Conservation (phyloP, 2,888 invertebrate genomes). For the Saturnia japonica region DNA sequence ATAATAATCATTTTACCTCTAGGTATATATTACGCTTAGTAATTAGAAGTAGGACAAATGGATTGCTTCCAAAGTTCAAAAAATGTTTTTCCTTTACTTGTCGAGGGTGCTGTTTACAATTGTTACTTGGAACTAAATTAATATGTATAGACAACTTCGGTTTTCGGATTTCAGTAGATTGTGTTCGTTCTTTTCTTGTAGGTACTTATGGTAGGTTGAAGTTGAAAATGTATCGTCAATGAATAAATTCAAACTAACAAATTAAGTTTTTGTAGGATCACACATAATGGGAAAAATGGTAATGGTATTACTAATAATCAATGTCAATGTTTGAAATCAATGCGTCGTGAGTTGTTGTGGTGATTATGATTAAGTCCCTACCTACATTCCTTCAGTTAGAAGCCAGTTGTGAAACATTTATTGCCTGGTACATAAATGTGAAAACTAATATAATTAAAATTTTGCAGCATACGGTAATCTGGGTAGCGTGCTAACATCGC, state of each 20-base stretch:
- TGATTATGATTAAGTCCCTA: not conserved
- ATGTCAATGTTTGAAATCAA: not conserved
- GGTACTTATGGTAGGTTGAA: not conserved
- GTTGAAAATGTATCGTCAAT: not conserved
- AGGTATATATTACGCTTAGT: not conserved
- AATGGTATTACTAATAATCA: not conserved
- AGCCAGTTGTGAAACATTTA: too few relatives aligned
- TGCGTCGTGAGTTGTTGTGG: not conserved
- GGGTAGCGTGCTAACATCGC: conserved; percentile 96
- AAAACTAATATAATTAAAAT: conserved; percentile 29
- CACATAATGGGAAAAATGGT: not conserved
- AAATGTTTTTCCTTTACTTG: not conserved
- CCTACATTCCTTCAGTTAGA: too few relatives aligned
- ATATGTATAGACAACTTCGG: not conserved
- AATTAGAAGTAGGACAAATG: not conserved
- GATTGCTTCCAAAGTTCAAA: not conserved
- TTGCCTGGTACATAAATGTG: not conserved
- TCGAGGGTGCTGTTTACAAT: not conserved
- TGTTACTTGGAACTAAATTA: not conserved
- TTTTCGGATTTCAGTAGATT: not conserved
- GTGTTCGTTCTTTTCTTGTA: not conserved
- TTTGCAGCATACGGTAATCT: conserved; percentile 96
- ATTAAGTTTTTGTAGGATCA: not conserved
- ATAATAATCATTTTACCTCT: not conserved
- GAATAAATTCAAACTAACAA: too few relatives aligned